These are phyloP conservation scores for Amphimallon solstitiale DNA, from an alignment of 2,888 invertebrate species.

Conservation along the genomic window DNA sequence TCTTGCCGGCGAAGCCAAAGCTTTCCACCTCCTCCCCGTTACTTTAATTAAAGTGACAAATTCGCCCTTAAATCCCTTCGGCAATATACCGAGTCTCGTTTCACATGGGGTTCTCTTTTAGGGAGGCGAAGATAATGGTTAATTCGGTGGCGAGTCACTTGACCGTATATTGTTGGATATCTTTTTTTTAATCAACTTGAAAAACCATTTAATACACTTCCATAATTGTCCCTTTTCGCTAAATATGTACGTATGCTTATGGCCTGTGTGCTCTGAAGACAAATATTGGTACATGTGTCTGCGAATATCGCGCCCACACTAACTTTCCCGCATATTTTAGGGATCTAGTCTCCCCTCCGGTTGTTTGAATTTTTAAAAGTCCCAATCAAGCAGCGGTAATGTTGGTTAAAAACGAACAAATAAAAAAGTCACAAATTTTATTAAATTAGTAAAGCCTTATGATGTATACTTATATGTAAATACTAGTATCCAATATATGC, in stretches of 20 bases:
- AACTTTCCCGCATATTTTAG: too few species aligned
- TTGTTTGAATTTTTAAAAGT: too few species aligned
- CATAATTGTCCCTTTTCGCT: background rate
- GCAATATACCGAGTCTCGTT: slow-evolving; percentile 49
- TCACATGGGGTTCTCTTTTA: background rate
- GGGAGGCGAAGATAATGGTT: slow-evolving; percentile 45
- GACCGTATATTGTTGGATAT: slow-evolving; percentile 22
- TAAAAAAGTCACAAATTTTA: too few species aligned
- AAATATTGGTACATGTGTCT: too few species aligned
- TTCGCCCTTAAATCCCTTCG: slow-evolving; percentile 66
- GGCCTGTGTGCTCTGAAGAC: slow-evolving; percentile 53
- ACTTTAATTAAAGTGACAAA: slow-evolving; percentile 57
- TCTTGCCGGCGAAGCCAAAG: slow-evolving; percentile 51
- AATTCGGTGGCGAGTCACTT: slow-evolving; percentile 42
- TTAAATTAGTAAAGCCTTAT: too few species aligned
- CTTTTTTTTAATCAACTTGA: slow-evolving; percentile 3
- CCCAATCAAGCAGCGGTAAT: too few species aligned
- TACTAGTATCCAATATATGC: too few species aligned
- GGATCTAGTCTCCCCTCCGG: too few species aligned
- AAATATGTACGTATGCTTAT: too few species aligned
- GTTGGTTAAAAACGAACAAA: too few species aligned
- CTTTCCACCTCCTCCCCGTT: slow-evolving; percentile 66
- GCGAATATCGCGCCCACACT: too few species aligned
- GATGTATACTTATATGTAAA: too few species aligned
- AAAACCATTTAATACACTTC: background rate